These are phyloP conservation scores for Acholoe squamosa DNA, from an alignment of 2,888 invertebrate genomes.

Conservation along the genomic window DNA sequence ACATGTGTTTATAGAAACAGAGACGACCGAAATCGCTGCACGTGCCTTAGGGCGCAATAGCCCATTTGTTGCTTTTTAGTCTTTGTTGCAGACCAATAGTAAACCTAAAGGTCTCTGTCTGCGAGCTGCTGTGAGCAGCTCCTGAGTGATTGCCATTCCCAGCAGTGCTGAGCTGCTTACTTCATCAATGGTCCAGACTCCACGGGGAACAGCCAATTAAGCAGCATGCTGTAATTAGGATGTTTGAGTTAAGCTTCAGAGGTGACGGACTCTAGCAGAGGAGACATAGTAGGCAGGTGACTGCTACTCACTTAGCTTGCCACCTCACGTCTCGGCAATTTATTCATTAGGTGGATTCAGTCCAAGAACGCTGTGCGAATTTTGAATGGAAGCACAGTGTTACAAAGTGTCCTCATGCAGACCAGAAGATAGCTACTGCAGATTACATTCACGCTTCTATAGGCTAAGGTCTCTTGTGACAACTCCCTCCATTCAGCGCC, in stretches of 20 bases:
- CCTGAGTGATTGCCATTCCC: conserved; percentile 43
- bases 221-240: conserved; percentile 57
- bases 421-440: not conserved
- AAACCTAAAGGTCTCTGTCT: not conserved
- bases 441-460: not conserved
- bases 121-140: not conserved
- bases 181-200: conserved; percentile 53
- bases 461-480: not conserved
- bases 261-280: conserved; percentile 37
- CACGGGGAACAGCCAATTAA: conserved; percentile 56
- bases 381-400: conserved; percentile 14
- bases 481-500: not conserved
- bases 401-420: not conserved
- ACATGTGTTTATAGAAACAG: not conserved
- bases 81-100: conserved; percentile 12
- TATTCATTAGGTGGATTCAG: conserved; percentile 61
- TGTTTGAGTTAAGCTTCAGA: conserved; percentile 62
- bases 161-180: conserved; percentile 1
- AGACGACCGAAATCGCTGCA: not conserved
- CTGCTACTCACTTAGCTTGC: conserved; percentile 45
- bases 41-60: not conserved
- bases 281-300: not conserved
- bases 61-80: conserved; percentile 28
- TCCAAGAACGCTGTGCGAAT: conserved; percentile 44
- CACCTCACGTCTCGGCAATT: conserved; percentile 59